Percentiles rank a stretch among this genome's conserved stretches.
Evolutionary conservation across 2,888 invertebrate species (phyloP).

Genomic region (Clostera curtula): DNA sequence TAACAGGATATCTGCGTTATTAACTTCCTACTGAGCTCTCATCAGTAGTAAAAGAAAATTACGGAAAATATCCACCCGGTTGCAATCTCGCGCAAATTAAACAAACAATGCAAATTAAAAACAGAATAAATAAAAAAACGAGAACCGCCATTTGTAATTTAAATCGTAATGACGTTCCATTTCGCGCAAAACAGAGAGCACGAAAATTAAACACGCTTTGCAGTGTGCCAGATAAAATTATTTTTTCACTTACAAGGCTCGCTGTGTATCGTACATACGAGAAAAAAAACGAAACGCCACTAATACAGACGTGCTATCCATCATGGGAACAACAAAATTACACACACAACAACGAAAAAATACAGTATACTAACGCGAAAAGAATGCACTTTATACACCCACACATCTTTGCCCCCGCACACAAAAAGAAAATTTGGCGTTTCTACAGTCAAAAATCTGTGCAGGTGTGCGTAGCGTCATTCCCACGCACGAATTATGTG

Average conservation of each 20-base stretch:
- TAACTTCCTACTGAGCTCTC: not conserved
- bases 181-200: constrained; percentile 66
- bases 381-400: constrained; percentile 53
- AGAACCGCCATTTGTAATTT: constrained; percentile 66
- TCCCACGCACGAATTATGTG: constrained; percentile 61
- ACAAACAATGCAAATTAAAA: constrained; percentile 61
- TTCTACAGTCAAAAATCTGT: constrained; percentile 61
- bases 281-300: constrained; percentile 64
- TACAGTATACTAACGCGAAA: constrained; percentile 30
- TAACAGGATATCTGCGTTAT: not conserved
- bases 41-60: constrained; percentile 6
- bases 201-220: constrained; percentile 71
- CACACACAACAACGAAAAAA: constrained; percentile 38
- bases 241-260: constrained; percentile 64
- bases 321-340: constrained; percentile 60
- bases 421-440: constrained; percentile 59
- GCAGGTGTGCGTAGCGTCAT: constrained; percentile 46
- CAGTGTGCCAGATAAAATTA: constrained; percentile 73
- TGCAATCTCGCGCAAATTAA: constrained; percentile 34
- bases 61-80: constrained; percentile 17
- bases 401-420: constrained; percentile 31
- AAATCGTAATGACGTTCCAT: constrained; percentile 73
- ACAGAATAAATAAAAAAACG: constrained; percentile 53
- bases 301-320: constrained; percentile 66
- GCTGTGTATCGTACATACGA: constrained; percentile 42